phyloP scores from a whole-genome alignment of 2,797 vertebrate species.

The Tragelaphus oryx region DNA sequence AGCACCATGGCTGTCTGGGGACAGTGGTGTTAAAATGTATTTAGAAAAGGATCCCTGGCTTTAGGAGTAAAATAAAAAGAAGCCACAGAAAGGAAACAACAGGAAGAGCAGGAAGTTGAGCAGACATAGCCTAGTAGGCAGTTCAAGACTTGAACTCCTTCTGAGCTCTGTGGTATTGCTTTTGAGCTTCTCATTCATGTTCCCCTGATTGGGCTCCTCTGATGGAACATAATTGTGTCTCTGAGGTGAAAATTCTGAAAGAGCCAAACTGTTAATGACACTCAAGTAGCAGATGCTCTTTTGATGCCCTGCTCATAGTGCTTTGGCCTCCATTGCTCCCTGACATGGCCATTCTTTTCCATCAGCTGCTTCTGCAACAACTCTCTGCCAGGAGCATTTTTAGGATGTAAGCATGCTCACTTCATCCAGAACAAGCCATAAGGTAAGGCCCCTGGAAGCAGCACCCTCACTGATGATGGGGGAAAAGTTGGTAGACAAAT shows the following conservation, averaged over 20 bases:
- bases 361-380: not conserved
- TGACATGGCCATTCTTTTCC: not conserved
- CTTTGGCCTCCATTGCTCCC: not conserved
- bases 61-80: slow-evolving; percentile 13
- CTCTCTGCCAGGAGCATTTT: not conserved
- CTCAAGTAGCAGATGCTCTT: not conserved
- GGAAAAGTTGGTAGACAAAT: not conserved
- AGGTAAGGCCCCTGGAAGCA: not conserved
- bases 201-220: not conserved
- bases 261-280: not conserved
- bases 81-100: not conserved
- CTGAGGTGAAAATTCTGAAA: not conserved
- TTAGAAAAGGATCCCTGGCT: not conserved
- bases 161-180: not conserved
- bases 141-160: not conserved
- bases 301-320: not conserved
- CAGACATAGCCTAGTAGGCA: not conserved
- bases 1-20: not conserved
- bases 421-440: not conserved
- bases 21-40: slow-evolving; percentile 18
- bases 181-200: not conserved
- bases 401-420: not conserved
- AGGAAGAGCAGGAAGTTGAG: not conserved
- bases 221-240: not conserved
- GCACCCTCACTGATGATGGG: not conserved